A percentile compares a stretch with the other conserved stretches of the same genome.
Evolutionary conservation across 2,888 invertebrate genomes (phyloP).

Genomic region (Andricus curvator): DNA sequence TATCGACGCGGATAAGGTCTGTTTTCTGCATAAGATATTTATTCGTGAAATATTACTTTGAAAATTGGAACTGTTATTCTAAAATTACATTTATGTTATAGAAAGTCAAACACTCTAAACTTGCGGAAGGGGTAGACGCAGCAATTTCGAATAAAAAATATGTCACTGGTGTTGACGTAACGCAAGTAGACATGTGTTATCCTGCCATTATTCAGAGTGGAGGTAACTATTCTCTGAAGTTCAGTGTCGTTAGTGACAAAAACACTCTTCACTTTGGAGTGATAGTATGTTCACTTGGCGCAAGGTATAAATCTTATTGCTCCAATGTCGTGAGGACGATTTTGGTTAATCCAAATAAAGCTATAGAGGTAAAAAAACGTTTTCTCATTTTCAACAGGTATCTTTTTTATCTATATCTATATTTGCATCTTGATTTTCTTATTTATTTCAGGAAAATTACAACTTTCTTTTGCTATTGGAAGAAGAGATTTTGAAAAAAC

Average conservation of each 20-base stretch:
- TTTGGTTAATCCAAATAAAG: slow-evolving; percentile 93
- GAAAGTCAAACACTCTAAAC: slow-evolving; percentile 97
- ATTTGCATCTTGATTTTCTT: neutral
- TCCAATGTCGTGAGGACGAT: slow-evolving; percentile 98
- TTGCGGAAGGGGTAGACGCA: slow-evolving; percentile 96
- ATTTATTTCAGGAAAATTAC: slow-evolving; percentile 88
- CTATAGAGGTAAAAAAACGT: slow-evolving; percentile 79
- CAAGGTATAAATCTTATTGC: slow-evolving; percentile 98
- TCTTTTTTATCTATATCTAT: slow-evolving; percentile 8
- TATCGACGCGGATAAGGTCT: slow-evolving; percentile 96
- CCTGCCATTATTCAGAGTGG: slow-evolving; percentile 99
- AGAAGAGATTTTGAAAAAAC: slow-evolving; percentile 92
- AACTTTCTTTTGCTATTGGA: slow-evolving; percentile 93
- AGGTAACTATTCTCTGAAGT: slow-evolving; percentile 98
- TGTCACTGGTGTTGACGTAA: slow-evolving; percentile 92
- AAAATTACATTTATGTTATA: slow-evolving; percentile 76
- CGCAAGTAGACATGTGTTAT: slow-evolving; percentile 97
- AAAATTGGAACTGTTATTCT: neutral
- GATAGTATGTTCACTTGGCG: slow-evolving; percentile 96
- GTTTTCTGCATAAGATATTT: slow-evolving; percentile 41
- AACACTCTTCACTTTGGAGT: slow-evolving; percentile 96
- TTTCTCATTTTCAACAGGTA: slow-evolving; percentile 16
- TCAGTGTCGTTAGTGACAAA: slow-evolving; percentile 96
- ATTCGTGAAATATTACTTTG: neutral
- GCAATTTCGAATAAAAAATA: slow-evolving; percentile 98